phyloP scores from a whole-genome alignment of 1,140 invertebrate species.

The Macrostomum lignano region DNA sequence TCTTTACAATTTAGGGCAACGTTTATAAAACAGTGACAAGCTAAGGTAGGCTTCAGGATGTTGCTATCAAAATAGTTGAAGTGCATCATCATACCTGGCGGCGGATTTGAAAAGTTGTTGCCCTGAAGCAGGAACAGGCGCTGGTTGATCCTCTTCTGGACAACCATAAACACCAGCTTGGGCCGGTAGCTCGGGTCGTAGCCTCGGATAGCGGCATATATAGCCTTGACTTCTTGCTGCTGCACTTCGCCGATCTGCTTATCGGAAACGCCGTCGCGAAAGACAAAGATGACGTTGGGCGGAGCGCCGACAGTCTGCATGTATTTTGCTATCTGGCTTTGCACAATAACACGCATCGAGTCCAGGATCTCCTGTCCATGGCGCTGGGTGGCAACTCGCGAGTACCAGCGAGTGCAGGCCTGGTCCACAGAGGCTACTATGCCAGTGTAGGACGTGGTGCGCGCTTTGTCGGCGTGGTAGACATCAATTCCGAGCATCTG shows the following conservation, averaged over 20 bases:
- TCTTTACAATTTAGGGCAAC: too few species aligned
- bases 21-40: too few species aligned
- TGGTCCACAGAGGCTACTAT: conserved; percentile 52
- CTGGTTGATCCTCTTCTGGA: conserved; percentile 66
- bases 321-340: conserved; percentile 8
- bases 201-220: conserved; percentile 30
- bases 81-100: too few species aligned
- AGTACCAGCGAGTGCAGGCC: conserved; percentile 46
- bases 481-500: conserved; percentile 66
- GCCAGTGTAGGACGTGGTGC: conserved; percentile 37
- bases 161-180: conserved; percentile 43
- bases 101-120: conserved; percentile 38
- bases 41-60: too few species aligned
- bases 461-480: conserved; percentile 42
- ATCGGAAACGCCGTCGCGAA: conserved; percentile 66
- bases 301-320: conserved; percentile 15
- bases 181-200: conserved; percentile 32
- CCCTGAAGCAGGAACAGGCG: too few species aligned
- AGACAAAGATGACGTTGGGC: conserved; percentile 53
- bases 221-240: conserved; percentile 48
- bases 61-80: too few species aligned
- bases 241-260: conserved; percentile 42
- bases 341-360: conserved; percentile 8
- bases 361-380: conserved; percentile 35
- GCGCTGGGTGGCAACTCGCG: conserved; percentile 38